phyloP scores from a whole-genome alignment of 2,113 vertebrate species.

The Campylorhamphus procurvoides region DNA sequence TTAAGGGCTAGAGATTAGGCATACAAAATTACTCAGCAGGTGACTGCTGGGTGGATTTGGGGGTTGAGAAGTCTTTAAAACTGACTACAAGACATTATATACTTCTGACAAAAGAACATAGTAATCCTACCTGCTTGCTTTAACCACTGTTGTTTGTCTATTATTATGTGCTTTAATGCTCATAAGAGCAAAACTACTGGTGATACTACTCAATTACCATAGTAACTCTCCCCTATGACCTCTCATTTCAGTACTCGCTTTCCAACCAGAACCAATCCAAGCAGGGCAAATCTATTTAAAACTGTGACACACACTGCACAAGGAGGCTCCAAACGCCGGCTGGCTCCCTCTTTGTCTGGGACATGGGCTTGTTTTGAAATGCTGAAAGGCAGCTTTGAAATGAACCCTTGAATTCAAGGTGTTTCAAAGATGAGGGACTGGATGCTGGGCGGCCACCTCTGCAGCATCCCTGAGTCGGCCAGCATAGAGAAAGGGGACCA shows the following conservation, averaged over 20 bases:
- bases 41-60: constrained; percentile 81
- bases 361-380: constrained; percentile 65
- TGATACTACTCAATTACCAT: constrained; percentile 96
- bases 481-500: background rate
- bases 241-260: constrained; percentile 73
- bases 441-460: constrained; percentile 60
- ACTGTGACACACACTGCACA: constrained; percentile 68
- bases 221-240: constrained; percentile 93
- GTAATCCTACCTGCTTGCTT: constrained; percentile 99
- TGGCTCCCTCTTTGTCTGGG: constrained; percentile 65
- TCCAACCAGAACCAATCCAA: constrained; percentile 77
- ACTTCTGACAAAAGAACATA: constrained; percentile 91
- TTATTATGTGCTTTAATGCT: constrained; percentile 90
- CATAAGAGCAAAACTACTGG: constrained; percentile 90
- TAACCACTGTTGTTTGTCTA: constrained; percentile 91
- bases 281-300: constrained; percentile 81
- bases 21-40: constrained; percentile 88
- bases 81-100: constrained; percentile 96
- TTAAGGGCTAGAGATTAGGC: constrained; percentile 86
- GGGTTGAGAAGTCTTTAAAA: constrained; percentile 96
- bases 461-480: background rate
- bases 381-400: constrained; percentile 72
- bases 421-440: constrained; percentile 67
- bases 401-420: constrained; percentile 73
- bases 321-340: constrained; percentile 51